Conservation (phyloP, 2,797 vertebrate genomes). For the Siniperca obscura region DNA sequence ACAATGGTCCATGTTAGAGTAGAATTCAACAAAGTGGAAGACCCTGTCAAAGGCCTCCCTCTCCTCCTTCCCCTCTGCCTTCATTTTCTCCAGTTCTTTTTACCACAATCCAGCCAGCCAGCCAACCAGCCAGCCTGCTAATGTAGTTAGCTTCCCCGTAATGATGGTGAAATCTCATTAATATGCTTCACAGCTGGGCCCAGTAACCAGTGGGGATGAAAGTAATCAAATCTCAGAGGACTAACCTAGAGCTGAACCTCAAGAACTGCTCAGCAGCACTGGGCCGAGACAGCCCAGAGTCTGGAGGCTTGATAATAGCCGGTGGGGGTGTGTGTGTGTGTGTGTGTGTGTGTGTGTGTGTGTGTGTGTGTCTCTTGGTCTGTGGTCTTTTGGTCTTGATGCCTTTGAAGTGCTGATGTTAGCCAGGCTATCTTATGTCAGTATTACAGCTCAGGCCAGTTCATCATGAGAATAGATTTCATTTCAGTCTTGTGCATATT, state of each 20-base stretch:
- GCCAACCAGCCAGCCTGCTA: slow-evolving; percentile 75
- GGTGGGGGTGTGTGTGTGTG: slow-evolving; percentile 50
- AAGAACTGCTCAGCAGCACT: slow-evolving; percentile 63
- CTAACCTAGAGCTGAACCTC: slow-evolving; percentile 84
- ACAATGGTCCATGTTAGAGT: slow-evolving; percentile 58
- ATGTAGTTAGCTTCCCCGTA: slow-evolving; percentile 81
- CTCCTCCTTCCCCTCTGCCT: slow-evolving; percentile 36
- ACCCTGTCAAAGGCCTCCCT: slow-evolving; percentile 49
- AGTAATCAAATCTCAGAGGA: slow-evolving; percentile 83
- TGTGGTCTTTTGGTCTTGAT: slow-evolving; percentile 52
- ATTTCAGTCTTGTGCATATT: slow-evolving; percentile 66
- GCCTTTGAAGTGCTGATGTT: slow-evolving; percentile 80
- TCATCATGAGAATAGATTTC: slow-evolving; percentile 73
- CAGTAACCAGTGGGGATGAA: slow-evolving; percentile 81
- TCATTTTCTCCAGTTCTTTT: slow-evolving; percentile 65
- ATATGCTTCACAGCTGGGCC: slow-evolving; percentile 85
- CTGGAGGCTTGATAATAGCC: slow-evolving; percentile 74
- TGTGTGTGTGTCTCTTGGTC: slow-evolving; percentile 22
- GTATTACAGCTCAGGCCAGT: slow-evolving; percentile 48
- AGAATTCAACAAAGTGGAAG: slow-evolving; percentile 71
- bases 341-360: slow-evolving; percentile 27
- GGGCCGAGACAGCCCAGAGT: slow-evolving; percentile 62
- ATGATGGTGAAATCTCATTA: slow-evolving; percentile 86
- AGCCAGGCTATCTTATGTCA: slow-evolving; percentile 76
- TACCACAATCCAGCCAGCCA: slow-evolving; percentile 63